These are phyloP conservation scores for Montifringilla adamsi DNA, from an alignment of 2,113 vertebrate genomes.

Conservation along the genomic window DNA sequence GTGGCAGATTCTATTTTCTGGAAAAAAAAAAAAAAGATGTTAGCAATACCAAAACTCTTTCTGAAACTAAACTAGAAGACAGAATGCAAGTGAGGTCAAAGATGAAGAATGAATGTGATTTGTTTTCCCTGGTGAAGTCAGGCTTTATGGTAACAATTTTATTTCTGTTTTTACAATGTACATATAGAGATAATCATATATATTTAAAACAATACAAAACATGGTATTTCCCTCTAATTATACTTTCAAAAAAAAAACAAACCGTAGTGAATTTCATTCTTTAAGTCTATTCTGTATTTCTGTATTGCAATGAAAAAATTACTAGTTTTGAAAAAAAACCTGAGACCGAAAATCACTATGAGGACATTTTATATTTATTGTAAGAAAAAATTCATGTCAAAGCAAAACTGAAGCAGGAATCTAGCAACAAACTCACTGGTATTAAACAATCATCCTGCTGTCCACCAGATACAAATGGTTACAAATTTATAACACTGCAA, in stretches of 20 bases:
- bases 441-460: background rate
- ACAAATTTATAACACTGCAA: background rate
- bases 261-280: background rate
- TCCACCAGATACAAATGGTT: background rate
- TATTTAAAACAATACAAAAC: background rate
- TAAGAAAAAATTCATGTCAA: background rate
- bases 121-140: background rate
- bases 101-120: background rate
- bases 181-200: background rate
- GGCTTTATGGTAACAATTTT: background rate
- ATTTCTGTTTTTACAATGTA: background rate
- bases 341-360: accelerated
- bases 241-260: no score
- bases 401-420: background rate
- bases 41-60: background rate
- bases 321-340: background rate
- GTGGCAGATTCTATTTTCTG: background rate
- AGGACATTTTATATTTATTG: background rate
- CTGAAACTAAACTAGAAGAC: background rate
- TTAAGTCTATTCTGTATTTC: background rate
- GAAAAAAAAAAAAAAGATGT: background rate
- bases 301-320: background rate
- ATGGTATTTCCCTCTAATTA: background rate
- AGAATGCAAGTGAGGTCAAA: background rate
- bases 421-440: background rate